Percentiles rank a stretch among this genome's conserved stretches.
These are phyloP conservation scores for Mesembrinibis cayennensis DNA, from an alignment of 2,113 vertebrate species.

Conservation along the genomic window DNA sequence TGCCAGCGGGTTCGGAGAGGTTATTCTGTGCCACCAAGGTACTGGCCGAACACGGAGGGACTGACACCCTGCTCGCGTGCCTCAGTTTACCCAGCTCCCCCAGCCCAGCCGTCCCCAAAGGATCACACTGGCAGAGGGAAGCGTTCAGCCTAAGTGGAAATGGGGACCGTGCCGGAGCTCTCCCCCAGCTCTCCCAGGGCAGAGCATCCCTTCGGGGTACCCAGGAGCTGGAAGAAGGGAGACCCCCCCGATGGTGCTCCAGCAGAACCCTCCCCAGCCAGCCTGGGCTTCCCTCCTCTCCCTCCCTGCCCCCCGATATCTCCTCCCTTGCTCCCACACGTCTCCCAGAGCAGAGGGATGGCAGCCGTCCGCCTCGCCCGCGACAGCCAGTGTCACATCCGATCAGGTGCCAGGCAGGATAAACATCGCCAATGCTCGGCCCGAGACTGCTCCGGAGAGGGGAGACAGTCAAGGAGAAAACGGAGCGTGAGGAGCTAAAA, in stretches of 20 bases:
- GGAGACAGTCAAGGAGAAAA: slow-evolving; percentile 63
- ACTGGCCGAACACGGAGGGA: rapidly evolving
- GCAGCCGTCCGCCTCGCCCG: background rate
- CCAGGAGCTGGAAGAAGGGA: background rate
- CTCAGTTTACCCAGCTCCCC: background rate
- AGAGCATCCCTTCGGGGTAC: background rate
- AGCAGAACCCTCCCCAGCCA: background rate
- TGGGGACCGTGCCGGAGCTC: rapidly evolving
- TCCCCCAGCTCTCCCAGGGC: background rate
- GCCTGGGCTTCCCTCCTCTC: background rate
- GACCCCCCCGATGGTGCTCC: background rate
- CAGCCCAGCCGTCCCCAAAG: background rate
- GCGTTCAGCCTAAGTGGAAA: rapidly evolving
- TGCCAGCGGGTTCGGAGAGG: background rate
- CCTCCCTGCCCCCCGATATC: rapidly evolving
- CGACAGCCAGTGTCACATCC: background rate
- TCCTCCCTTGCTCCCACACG: background rate
- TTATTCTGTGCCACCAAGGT: rapidly evolving
- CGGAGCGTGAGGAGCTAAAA: slow-evolving; percentile 46
- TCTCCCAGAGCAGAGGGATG: background rate
- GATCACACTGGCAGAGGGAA: background rate
- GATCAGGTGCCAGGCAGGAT: slow-evolving; percentile 6
- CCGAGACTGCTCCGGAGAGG: background rate
- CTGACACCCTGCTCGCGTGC: background rate
- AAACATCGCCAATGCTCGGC: background rate